Evolutionary conservation across 2,888 invertebrate species (phyloP).

Genomic region (Drosophila yooni): DNA sequence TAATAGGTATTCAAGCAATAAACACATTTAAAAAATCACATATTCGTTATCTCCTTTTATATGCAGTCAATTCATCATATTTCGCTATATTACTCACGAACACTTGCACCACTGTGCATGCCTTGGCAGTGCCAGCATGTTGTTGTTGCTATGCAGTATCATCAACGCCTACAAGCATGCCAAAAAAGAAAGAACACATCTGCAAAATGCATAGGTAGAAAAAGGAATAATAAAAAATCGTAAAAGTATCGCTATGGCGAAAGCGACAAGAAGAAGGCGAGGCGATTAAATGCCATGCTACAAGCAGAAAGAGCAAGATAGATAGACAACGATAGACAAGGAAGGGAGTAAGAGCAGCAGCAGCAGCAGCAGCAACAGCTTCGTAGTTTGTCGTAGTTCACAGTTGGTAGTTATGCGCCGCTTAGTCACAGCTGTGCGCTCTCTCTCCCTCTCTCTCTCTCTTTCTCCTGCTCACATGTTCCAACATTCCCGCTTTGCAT

Average conservation of each 20-base stretch:
- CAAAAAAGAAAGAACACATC: conserved; percentile 45
- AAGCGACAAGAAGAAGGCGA: conserved; percentile 54
- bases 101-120: conserved; percentile 54
- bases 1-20: neutral
- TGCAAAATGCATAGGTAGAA: conserved; percentile 67
- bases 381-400: conserved; percentile 44
- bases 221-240: conserved; percentile 32
- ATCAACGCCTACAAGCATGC: conserved; percentile 75
- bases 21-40: neutral
- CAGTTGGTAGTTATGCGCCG: conserved; percentile 77
- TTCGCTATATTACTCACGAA: neutral
- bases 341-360: conserved; percentile 13
- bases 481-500: conserved; percentile 47
- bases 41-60: neutral
- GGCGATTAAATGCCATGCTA: conserved; percentile 16
- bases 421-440: conserved; percentile 76
- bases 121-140: conserved; percentile 32
- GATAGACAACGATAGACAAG: neutral
- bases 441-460: conserved; percentile 26
- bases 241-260: conserved; percentile 33
- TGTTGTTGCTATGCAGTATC: conserved; percentile 62
- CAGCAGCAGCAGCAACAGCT: conserved; percentile 33
- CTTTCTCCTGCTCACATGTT: conserved; percentile 33
- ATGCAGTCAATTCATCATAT: neutral
- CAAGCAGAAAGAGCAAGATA: neutral